A percentile compares a stretch with the other conserved stretches of the same genome.
Conservation (phyloP, 2,113 vertebrate species). For the Daboia siamensis region DNA sequence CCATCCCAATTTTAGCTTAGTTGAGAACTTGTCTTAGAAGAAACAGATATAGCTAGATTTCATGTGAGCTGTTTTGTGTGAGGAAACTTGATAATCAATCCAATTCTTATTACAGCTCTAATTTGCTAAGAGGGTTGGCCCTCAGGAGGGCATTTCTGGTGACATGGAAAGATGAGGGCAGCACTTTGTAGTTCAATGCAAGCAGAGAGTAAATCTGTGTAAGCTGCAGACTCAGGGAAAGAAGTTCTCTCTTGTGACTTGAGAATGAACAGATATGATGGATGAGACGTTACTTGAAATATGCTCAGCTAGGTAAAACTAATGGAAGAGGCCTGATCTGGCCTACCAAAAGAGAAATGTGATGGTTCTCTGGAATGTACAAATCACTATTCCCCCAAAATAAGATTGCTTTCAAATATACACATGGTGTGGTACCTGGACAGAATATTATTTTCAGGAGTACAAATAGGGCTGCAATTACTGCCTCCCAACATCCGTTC, state of each 20-base stretch:
- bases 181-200: neutral
- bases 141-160: neutral
- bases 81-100: slow-evolving; percentile 10
- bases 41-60: slow-evolving; percentile 26
- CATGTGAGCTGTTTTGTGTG: neutral
- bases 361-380: neutral
- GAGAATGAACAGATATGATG: neutral
- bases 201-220: neutral
- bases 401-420: neutral
- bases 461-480: neutral
- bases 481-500: neutral
- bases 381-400: neutral
- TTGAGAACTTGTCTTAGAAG: neutral
- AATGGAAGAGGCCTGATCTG: neutral
- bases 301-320: neutral
- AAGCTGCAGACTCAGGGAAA: neutral
- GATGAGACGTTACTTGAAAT: neutral
- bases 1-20: neutral
- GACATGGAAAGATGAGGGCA: neutral
- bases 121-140: rapidly evolving
- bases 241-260: neutral
- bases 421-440: neutral
- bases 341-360: neutral
- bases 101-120: neutral
- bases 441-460: neutral